Conservation (phyloP, 1,140 invertebrate species). For the Bombus pascuorum region DNA sequence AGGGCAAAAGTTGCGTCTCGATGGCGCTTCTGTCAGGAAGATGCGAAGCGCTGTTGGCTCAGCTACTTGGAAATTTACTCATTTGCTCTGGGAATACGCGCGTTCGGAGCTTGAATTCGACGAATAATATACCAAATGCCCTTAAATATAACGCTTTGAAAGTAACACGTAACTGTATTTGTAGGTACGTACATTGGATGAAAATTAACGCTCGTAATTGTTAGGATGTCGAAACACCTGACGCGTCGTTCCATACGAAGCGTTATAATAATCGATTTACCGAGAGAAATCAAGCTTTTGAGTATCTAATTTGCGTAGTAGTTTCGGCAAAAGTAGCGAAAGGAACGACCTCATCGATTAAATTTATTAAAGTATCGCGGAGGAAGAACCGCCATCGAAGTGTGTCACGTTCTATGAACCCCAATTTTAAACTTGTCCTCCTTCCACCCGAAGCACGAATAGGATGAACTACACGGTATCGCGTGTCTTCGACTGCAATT, state of each 20-base stretch:
- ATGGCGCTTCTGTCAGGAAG: background rate
- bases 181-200: no score
- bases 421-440: background rate
- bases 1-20: background rate
- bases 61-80: background rate
- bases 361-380: background rate
- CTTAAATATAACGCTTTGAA: no score
- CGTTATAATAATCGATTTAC: no score
- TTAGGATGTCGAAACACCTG: no score
- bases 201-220: no score
- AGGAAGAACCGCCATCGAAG: background rate
- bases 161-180: no score
- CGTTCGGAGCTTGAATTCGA: no score
- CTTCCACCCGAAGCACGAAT: background rate
- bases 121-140: no score
- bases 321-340: background rate
- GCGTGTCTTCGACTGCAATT: conserved; percentile 6
- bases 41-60: background rate
- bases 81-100: background rate
- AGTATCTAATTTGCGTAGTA: background rate
- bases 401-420: background rate
- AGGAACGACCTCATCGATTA: background rate
- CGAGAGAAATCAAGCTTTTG: no score
- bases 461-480: background rate
- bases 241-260: no score